phyloP scores from a whole-genome alignment of 2,888 invertebrate species.

The Sussaba pulchella region DNA sequence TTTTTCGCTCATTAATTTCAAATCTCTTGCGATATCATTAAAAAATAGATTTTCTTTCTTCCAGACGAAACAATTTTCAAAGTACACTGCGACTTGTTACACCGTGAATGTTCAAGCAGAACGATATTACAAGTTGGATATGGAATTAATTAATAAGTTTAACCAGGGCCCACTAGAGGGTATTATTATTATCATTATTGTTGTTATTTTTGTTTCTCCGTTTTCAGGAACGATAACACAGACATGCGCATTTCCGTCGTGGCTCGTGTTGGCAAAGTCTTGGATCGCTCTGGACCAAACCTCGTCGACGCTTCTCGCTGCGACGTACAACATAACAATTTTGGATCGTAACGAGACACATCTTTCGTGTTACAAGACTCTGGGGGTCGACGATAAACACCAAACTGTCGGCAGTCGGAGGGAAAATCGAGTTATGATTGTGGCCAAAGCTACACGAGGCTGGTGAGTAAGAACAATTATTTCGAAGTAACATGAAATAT shows the following conservation, averaged over 20 bases:
- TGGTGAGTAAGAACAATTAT: slow-evolving; percentile 75
- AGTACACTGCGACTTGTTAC: too few species aligned
- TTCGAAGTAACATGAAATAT: not conserved
- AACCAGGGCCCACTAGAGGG: too few species aligned
- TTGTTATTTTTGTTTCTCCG: too few species aligned
- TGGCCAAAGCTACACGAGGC: slow-evolving; percentile 79
- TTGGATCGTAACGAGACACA: slow-evolving; percentile 79
- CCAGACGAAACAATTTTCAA: not conserved
- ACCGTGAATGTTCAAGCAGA: too few species aligned
- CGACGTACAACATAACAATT: slow-evolving; percentile 78
- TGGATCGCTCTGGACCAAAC: slow-evolving; percentile 80
- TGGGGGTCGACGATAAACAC: slow-evolving; percentile 70
- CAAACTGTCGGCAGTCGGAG: slow-evolving; percentile 57
- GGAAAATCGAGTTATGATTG: slow-evolving; percentile 76
- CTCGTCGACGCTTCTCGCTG: slow-evolving; percentile 75
- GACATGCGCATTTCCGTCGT: slow-evolving; percentile 77
- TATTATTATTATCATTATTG: too few species aligned
- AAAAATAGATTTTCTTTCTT: not conserved
- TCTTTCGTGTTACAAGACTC: slow-evolving; percentile 75
- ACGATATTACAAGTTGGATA: too few species aligned
- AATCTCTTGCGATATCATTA: not conserved
- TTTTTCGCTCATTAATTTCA: slow-evolving; percentile 6
- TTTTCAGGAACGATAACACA: slow-evolving; percentile 75
- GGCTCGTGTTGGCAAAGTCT: slow-evolving; percentile 77
- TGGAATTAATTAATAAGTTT: too few species aligned